Evolutionary conservation across 2,113 vertebrate species (phyloP).

Genomic region (Sturnus vulgaris): DNA sequence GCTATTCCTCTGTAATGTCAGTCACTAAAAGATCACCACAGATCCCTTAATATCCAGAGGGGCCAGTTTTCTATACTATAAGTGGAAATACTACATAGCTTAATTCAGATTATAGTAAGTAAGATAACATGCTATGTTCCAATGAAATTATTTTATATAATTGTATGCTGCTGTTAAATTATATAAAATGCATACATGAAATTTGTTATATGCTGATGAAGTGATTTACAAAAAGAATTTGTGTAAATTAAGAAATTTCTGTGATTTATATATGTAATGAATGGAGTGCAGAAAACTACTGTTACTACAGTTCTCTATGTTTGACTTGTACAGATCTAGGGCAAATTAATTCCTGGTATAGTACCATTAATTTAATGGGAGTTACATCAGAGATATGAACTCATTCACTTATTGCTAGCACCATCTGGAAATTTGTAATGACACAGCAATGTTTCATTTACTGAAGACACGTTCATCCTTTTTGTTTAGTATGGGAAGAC

Average conservation of each 20-base stretch:
- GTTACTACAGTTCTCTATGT: neutral
- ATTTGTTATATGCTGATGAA: neutral
- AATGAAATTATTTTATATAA: neutral
- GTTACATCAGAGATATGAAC: slow-evolving; percentile 15
- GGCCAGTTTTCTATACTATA: neutral
- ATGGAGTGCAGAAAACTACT: neutral
- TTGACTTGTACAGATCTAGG: neutral
- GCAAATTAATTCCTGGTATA: neutral
- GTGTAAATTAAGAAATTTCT: neutral
- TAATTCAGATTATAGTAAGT: neutral
- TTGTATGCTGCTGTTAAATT: neutral
- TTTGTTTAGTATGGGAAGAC: neutral
- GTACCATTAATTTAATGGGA: neutral
- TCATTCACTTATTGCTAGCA: neutral
- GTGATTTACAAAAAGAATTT: neutral
- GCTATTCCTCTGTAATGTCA: neutral
- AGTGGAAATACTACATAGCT: neutral
- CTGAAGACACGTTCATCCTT: neutral
- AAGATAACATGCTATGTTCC: neutral
- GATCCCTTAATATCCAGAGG: neutral
- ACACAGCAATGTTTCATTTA: slow-evolving; percentile 2
- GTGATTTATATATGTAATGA: neutral
- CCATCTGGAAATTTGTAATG: slow-evolving; percentile 47
- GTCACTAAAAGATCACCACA: neutral
- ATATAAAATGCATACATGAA: neutral